Evolutionary conservation across 2,797 vertebrate species (phyloP), one percentile per base, ranked within the genome.

Genomic region (Hyperoplus immaculatus): DNA sequence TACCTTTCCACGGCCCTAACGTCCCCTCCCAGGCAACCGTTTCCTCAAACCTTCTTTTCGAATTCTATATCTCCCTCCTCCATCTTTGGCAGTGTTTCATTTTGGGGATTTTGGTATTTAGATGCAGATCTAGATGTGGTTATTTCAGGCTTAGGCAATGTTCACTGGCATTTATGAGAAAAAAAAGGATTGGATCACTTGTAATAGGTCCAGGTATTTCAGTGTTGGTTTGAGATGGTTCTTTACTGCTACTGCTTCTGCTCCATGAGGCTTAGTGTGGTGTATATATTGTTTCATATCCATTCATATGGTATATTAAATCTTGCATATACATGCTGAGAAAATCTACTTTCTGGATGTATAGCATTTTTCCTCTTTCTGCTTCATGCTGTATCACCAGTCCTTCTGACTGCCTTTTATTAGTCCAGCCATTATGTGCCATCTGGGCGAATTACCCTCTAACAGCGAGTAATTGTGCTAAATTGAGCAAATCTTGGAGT

Each of bases 1-100:
- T 92, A 91, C 88, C 92, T 93, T 92, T 92, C 88, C 91, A 89
- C 57, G 18, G 80, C 74, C 63, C 53, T 49, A 14, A 18, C 38
- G 7, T 61, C 88, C 66, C 79, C 83, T 82, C 82, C 71, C 77
- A 72, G 59, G 58, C 89, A n/a, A 46, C 82, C 16, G 59, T 78
- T 78, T 65, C 75, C 79, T 78, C 51, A 75, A 60, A 57, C 78
- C 56, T 75, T 60, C 72, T 53, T 29, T 67, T 57, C 6, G 36
- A 46, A 57, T 66, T 69, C 68, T 76, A 89, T 88, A 89, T 88
- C 87, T 59, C 79, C 68, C 41, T 43, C 71, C 76, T 74, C 61
- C 75, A 88, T 91, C 89, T 87, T 14, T 86, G 73, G 66, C 74
- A 69, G 6, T 0, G 58, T 74, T 81, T 77, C 76, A 55, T 80